These are phyloP conservation scores for Cataglyphis cursor DNA, from an alignment of 2,888 invertebrate genomes.

Conservation along the genomic window DNA sequence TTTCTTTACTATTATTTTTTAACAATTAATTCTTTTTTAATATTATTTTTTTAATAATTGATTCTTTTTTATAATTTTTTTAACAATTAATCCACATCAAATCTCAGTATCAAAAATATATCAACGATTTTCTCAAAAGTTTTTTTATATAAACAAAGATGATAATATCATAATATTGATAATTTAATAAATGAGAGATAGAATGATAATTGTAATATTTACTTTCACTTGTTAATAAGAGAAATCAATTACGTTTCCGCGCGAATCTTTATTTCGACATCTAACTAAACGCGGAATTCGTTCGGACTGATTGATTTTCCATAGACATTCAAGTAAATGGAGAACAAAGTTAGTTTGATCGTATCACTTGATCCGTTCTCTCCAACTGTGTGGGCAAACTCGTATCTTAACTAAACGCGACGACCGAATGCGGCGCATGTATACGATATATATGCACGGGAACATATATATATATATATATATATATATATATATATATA, in stretches of 20 bases:
- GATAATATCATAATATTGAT: neutral
- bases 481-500: neutral
- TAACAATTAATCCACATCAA: neutral
- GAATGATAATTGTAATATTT: neutral
- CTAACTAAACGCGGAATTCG: neutral
- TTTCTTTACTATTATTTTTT: neutral
- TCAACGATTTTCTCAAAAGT: neutral
- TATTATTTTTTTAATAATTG: no score
- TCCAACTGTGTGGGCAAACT: slow-evolving; percentile 54
- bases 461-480: neutral
- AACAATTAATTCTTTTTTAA: no score
- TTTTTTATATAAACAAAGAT: neutral
- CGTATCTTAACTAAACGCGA: slow-evolving; percentile 63
- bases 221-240: slow-evolving; percentile 1
- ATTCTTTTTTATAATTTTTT: no score
- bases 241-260: neutral
- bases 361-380: slow-evolving; percentile 52
- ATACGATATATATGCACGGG: neutral
- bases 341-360: slow-evolving; percentile 45
- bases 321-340: neutral
- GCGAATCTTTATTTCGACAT: neutral
- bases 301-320: neutral
- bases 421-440: slow-evolving; percentile 42
- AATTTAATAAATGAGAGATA: neutral
- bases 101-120: neutral